Conservation (phyloP, 2,888 invertebrate genomes). For the Lapara coniferarum region DNA sequence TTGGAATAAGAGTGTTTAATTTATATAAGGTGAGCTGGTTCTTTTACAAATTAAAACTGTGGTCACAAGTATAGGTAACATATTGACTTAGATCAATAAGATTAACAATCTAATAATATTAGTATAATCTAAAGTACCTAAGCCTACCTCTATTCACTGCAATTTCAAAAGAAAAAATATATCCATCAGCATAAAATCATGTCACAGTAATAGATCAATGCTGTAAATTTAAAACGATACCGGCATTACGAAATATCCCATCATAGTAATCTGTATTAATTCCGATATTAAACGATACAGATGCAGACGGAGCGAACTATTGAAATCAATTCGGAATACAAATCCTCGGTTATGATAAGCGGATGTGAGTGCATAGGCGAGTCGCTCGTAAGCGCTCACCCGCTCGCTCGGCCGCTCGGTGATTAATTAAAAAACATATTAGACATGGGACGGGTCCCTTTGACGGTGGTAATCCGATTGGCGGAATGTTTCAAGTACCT, state of each 20-base stretch:
- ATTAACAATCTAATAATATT: not conserved
- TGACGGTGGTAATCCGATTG: slow-evolving; percentile 60
- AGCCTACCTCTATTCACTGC: not conserved
- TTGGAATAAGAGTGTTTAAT: too few species aligned
- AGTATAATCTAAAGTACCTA: not conserved
- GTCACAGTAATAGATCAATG: slow-evolving; percentile 40
- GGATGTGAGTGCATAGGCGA: slow-evolving; percentile 44
- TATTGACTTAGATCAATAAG: too few species aligned
- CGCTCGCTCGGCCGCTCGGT: slow-evolving; percentile 17
- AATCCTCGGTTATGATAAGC: slow-evolving; percentile 63
- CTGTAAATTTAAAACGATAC: slow-evolving; percentile 36
- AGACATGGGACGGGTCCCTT: slow-evolving; percentile 47
- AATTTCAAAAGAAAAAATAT: slow-evolving; percentile 13
- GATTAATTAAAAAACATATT: slow-evolving; percentile 74
- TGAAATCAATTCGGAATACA: slow-evolving; percentile 55
- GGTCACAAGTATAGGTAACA: too few species aligned
- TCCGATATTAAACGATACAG: slow-evolving; percentile 52
- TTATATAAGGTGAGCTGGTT: too few species aligned
- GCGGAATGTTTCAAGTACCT: slow-evolving; percentile 53
- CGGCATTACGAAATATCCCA: slow-evolving; percentile 39
- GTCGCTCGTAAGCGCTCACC: slow-evolving; percentile 30
- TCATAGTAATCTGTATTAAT: slow-evolving; percentile 60
- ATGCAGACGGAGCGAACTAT: slow-evolving; percentile 51
- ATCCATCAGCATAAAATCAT: slow-evolving; percentile 11
- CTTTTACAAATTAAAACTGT: too few species aligned